Evolutionary conservation across 2,888 invertebrate species (phyloP).

Genomic region (Diarsia mendica): DNA sequence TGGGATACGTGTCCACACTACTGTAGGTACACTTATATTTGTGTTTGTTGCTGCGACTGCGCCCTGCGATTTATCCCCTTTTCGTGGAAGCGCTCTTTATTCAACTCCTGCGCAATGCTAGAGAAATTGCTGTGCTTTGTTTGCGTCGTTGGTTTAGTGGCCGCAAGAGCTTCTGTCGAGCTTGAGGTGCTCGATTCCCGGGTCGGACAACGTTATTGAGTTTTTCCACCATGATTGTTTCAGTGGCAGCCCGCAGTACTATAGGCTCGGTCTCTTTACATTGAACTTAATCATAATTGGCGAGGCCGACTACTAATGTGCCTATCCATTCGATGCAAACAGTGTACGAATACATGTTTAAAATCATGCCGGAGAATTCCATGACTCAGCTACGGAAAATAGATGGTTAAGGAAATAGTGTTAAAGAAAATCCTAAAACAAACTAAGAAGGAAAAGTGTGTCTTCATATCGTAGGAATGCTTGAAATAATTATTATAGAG

Average conservation of each 20-base stretch:
- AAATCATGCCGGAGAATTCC: neutral
- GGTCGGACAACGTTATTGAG: neutral
- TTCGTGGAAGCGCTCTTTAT: conserved; percentile 38
- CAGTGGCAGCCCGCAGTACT: neutral
- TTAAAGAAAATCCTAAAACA: neutral
- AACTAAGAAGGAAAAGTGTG: neutral
- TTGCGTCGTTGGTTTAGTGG: neutral
- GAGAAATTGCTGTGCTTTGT: conserved; percentile 15
- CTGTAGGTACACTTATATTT: conserved; percentile 57
- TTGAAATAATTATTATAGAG: neutral
- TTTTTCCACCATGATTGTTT: neutral
- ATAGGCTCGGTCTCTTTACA: neutral
- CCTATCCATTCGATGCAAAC: neutral
- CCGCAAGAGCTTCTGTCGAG: neutral
- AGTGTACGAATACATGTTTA: neutral
- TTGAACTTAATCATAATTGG: neutral
- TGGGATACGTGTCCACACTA: conserved; percentile 46
- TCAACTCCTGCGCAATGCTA: conserved; percentile 30
- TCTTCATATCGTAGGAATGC: neutral
- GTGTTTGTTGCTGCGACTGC: conserved; percentile 50
- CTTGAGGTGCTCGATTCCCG: neutral
- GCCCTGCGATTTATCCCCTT: conserved; percentile 35
- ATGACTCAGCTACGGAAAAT: neutral
- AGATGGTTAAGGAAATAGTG: neutral
- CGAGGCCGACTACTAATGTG: neutral